Evolutionary conservation across 2,888 invertebrate genomes (phyloP).

Genomic region (Cyclophora punctaria): DNA sequence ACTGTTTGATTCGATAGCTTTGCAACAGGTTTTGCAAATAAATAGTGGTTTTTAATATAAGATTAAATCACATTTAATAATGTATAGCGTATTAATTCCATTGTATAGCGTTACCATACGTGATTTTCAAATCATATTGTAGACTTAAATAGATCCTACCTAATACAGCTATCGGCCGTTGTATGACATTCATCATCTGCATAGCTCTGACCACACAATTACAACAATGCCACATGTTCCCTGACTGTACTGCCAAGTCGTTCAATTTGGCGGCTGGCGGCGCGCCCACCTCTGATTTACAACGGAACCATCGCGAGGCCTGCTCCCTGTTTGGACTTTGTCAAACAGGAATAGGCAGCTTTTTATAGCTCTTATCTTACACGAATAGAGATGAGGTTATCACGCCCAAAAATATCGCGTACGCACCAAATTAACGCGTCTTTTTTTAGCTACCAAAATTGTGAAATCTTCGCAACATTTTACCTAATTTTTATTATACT

Average conservation of each 20-base stretch:
- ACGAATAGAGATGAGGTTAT: neutral
- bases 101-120: no score
- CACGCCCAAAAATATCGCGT: constrained; percentile 1
- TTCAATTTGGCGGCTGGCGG: constrained; percentile 16
- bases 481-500: neutral
- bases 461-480: neutral
- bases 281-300: constrained; percentile 13
- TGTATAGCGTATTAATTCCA: no score
- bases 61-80: no score
- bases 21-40: no score
- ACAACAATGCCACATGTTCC: neutral
- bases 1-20: no score
- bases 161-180: no score
- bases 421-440: neutral
- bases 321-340: constrained; percentile 21
- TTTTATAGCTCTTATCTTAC: constrained; percentile 20
- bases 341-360: constrained; percentile 25
- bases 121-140: no score
- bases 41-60: no score
- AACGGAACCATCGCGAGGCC: constrained; percentile 4
- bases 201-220: no score
- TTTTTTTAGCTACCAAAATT: neutral
- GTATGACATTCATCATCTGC: no score
- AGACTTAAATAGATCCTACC: neutral
- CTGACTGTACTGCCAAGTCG: constrained; percentile 1